A percentile compares a stretch with the other conserved stretches of the same genome.
phyloP scores from a whole-genome alignment of 1,140 invertebrate genomes.

The Cryptotermes secundus region DNA sequence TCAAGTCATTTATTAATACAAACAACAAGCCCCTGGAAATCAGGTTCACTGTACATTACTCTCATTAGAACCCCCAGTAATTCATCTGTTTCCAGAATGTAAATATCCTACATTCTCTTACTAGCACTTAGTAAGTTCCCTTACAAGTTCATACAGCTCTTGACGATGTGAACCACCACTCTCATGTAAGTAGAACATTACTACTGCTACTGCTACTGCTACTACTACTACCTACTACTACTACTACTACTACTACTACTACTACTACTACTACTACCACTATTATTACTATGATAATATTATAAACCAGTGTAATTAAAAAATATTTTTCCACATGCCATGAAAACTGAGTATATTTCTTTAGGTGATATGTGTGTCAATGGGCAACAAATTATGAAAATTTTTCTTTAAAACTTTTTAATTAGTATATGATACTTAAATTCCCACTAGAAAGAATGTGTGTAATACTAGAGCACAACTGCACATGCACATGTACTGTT shows the following conservation, averaged over 20 bases:
- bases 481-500: background rate
- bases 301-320: background rate
- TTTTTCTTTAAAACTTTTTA: background rate
- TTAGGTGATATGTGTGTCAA: background rate
- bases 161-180: too few species aligned
- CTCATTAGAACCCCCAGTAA: too few species aligned
- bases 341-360: background rate
- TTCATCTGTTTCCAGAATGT: too few species aligned
- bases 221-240: background rate
- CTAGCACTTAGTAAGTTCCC: too few species aligned
- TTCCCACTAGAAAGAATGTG: background rate
- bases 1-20: too few species aligned
- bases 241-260: background rate
- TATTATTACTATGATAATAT: background rate
- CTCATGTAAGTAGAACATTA: too few species aligned
- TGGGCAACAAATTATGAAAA: background rate
- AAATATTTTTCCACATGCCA: background rate
- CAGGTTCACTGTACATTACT: too few species aligned
- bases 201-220: too few species aligned
- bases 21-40: too few species aligned
- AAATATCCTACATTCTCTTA: too few species aligned
- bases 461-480: background rate
- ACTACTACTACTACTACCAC: background rate
- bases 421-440: background rate
- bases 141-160: too few species aligned